A percentile compares a stretch with the other conserved stretches of the same genome.
phyloP scores from a whole-genome alignment of 1,140 invertebrate species.

The Euglossa dilemma region DNA sequence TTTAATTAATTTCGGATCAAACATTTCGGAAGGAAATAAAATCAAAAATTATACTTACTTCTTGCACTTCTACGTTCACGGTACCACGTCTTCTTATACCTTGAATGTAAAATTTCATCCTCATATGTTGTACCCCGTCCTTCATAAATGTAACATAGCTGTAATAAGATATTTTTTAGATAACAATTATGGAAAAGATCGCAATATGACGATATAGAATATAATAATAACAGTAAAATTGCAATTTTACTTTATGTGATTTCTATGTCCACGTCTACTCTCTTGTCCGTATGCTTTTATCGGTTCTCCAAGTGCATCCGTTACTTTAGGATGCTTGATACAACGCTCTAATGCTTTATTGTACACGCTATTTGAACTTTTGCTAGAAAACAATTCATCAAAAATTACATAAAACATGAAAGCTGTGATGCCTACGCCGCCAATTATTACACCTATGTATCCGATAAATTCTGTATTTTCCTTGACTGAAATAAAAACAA shows the following conservation, averaged over 20 bases:
- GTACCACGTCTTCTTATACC: constrained; percentile 90
- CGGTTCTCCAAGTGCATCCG: constrained; percentile 91
- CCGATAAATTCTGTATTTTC: constrained; percentile 93
- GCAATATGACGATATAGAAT: constrained; percentile 82
- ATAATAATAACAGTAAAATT: not conserved
- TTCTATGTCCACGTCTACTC: constrained; percentile 86
- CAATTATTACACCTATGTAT: constrained; percentile 90
- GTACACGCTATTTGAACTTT: constrained; percentile 93
- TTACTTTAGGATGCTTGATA: constrained; percentile 86
- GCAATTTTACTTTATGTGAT: constrained; percentile 84
- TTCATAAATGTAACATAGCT: constrained; percentile 89
- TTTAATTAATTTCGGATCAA: not conserved
- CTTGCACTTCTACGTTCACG: constrained; percentile 92
- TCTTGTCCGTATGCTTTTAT: constrained; percentile 95
- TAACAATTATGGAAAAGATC: not conserved
- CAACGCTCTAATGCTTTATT: constrained; percentile 89
- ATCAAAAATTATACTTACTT: constrained; percentile 84
- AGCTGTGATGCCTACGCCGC: constrained; percentile 89
- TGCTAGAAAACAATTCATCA: constrained; percentile 92
- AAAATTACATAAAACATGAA: constrained; percentile 92
- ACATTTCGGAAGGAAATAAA: not conserved
- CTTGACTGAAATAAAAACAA: constrained; percentile 85
- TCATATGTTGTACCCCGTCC: constrained; percentile 89
- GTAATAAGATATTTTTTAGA: constrained; percentile 67
- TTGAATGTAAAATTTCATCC: constrained; percentile 95